Conservation (phyloP, 1,140 invertebrate species). For the Lepidotrigona ventralis region DNA sequence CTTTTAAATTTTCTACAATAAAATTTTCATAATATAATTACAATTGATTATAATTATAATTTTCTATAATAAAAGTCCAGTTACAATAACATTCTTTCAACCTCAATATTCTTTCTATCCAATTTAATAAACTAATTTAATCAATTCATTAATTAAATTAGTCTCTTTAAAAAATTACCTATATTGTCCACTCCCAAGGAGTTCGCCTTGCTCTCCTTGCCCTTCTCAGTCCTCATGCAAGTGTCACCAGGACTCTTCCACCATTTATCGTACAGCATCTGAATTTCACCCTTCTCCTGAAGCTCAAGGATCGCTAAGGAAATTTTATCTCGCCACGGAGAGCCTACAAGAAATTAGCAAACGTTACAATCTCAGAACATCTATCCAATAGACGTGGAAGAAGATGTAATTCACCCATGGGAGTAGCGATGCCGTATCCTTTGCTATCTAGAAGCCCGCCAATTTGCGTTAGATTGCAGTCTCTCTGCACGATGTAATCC, state of each 20-base stretch:
- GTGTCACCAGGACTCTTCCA: constrained; percentile 86
- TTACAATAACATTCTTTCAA: too few species aligned
- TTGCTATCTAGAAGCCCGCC: constrained; percentile 94
- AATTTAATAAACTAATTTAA: too few species aligned
- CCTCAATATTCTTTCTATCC: too few species aligned
- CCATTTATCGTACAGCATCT: constrained; percentile 88
- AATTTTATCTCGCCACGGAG: constrained; percentile 88
- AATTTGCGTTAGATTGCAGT: constrained; percentile 97
- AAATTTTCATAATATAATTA: too few species aligned
- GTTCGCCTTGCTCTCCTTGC: constrained; percentile 88
- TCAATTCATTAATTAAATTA: not conserved
- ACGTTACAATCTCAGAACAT: not conserved
- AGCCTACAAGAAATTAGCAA: constrained; percentile 78
- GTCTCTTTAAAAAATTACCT: constrained; percentile 74
- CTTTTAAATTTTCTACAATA: too few species aligned
- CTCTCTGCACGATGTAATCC: constrained; percentile 92
- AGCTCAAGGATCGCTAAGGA: constrained; percentile 88
- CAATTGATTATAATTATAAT: too few species aligned
- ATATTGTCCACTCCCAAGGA: constrained; percentile 94
- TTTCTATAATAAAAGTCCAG: too few species aligned
- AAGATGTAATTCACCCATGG: constrained; percentile 75
- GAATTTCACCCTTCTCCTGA: constrained; percentile 87
- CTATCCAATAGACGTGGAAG: not conserved
- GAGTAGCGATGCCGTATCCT: constrained; percentile 85
- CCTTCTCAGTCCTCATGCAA: constrained; percentile 84